These are phyloP conservation scores for Scartelaos histophorus DNA, from an alignment of 2,113 vertebrate genomes.

Conservation along the genomic window DNA sequence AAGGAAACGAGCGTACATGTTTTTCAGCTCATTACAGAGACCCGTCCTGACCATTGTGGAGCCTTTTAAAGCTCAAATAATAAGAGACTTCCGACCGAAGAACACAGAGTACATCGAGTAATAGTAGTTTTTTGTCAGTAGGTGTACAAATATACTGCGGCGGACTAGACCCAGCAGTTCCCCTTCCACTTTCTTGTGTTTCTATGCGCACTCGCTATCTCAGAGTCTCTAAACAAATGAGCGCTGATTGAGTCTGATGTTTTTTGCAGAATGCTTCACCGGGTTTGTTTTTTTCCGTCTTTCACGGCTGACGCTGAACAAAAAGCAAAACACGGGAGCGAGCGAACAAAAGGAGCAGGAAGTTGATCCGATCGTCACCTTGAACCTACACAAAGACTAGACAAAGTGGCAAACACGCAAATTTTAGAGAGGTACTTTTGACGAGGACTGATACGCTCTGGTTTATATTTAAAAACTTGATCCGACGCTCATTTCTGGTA, in stretches of 20 bases:
- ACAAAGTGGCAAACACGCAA: too few relatives aligned
- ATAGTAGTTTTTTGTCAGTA: slow-evolving; percentile 29
- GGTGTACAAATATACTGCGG: slow-evolving; percentile 54
- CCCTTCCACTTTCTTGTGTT: slow-evolving; percentile 33
- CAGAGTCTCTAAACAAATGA: slow-evolving; percentile 57
- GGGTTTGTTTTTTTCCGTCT: slow-evolving; percentile 27
- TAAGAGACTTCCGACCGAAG: background rate
- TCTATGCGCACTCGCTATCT: slow-evolving; percentile 44
- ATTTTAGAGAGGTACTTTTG: background rate
- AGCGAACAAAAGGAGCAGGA: background rate
- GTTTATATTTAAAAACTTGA: background rate
- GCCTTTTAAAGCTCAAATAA: slow-evolving; percentile 20
- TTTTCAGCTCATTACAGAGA: background rate
- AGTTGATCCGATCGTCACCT: background rate
- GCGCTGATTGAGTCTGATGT: slow-evolving; percentile 64
- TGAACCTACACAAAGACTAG: background rate
- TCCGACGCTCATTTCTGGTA: background rate
- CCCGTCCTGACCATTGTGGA: background rate
- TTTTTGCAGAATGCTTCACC: slow-evolving; percentile 50
- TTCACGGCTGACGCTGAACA: background rate
- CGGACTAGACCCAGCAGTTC: slow-evolving; percentile 25
- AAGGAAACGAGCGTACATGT: slow-evolving; percentile 10
- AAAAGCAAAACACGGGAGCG: background rate
- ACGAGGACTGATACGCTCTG: background rate
- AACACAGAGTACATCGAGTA: background rate